These are phyloP conservation scores for Sebastes itinus DNA, from an alignment of 2,797 vertebrate genomes.

Conservation along the genomic window DNA sequence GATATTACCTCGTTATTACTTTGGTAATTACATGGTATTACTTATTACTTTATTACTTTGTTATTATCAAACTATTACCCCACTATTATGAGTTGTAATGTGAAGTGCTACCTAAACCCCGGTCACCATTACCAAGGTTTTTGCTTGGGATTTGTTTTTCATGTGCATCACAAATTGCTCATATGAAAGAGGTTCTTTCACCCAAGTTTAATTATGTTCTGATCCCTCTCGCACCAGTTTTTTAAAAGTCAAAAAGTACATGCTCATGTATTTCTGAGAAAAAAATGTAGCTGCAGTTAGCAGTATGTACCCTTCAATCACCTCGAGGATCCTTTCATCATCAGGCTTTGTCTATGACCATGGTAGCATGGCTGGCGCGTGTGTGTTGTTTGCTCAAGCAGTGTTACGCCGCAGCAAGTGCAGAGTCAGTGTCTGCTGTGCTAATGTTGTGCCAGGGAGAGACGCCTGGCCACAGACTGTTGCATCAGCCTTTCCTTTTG, in stretches of 20 bases:
- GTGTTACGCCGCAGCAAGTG: constrained; percentile 47
- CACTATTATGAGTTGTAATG: neutral
- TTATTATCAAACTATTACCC: neutral
- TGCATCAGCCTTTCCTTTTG: constrained; percentile 73
- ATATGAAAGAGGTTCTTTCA: constrained; percentile 24
- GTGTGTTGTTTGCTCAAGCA: constrained; percentile 39
- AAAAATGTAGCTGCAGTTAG: constrained; percentile 28
- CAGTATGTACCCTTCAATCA: constrained; percentile 45
- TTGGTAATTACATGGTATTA: neutral
- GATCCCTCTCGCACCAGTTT: neutral
- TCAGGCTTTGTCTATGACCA: constrained; percentile 32
- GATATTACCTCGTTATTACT: too few relatives aligned
- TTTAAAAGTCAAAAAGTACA: constrained; percentile 45
- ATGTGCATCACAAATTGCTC: neutral
- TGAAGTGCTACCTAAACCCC: neutral
- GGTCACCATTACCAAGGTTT: constrained; percentile 38
- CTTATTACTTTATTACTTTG: neutral
- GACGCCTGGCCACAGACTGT: constrained; percentile 60
- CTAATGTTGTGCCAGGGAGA: constrained; percentile 62
- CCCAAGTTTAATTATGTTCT: constrained; percentile 32
- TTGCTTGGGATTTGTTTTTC: neutral
- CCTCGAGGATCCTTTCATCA: constrained; percentile 47
- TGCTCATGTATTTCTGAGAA: constrained; percentile 17
- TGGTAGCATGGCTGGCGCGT: constrained; percentile 7
- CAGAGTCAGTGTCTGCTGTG: constrained; percentile 64